These are phyloP conservation scores for Perognathus longimembris DNA, from an alignment of 2,113 vertebrate genomes.

Conservation along the genomic window DNA sequence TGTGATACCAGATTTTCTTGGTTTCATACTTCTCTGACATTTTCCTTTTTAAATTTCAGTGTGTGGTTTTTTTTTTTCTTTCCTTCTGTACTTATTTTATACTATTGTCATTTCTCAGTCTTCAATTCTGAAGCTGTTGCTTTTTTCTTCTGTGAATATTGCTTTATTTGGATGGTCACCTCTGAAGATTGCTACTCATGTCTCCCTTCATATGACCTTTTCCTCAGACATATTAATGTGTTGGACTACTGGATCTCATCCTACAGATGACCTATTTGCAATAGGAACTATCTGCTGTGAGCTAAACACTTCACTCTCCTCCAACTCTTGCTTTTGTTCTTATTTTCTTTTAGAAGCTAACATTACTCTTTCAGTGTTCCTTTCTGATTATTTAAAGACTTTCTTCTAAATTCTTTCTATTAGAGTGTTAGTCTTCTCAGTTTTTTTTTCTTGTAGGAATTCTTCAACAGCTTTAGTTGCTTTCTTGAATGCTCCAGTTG, in stretches of 20 bases:
- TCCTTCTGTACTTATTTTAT: not conserved
- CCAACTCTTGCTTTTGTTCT: not conserved
- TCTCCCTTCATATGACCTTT: not conserved
- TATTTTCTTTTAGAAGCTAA: no score
- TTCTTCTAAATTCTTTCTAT: not conserved
- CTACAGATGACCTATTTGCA: not conserved
- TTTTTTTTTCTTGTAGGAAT: not conserved
- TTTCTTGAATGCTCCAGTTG: not conserved
- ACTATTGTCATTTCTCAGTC: slow-evolving; percentile 1
- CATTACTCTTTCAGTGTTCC: no score
- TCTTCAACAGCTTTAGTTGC: not conserved
- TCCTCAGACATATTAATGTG: not conserved
- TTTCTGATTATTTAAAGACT: slow-evolving; percentile 10
- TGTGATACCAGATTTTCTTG: not conserved
- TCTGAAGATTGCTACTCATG: not conserved
- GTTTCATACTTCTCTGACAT: not conserved
- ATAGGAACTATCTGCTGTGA: not conserved
- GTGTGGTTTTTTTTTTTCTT: not conserved
- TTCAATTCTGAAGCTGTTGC: not conserved
- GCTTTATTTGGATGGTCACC: not conserved
- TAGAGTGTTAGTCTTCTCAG: not conserved
- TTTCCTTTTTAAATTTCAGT: not conserved
- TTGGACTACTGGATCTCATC: not conserved
- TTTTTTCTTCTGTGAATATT: not conserved
- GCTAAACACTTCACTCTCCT: not conserved